Evolutionary conservation across 2,888 invertebrate genomes (phyloP).

Genomic region (Mimumesa dahlbomi): DNA sequence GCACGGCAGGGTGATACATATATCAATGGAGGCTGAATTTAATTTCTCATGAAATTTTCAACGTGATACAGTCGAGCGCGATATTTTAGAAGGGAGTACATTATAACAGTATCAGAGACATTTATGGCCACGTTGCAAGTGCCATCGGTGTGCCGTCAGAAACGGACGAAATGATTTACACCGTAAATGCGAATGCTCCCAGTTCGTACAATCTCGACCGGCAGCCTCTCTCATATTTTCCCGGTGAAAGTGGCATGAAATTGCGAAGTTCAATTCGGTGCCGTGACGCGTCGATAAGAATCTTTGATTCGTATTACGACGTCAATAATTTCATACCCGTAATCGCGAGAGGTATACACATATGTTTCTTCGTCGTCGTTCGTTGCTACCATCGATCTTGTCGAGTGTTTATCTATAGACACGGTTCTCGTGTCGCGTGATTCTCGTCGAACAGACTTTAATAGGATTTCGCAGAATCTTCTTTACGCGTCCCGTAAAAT

Average conservation of each 20-base stretch:
- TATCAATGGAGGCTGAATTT: too few species aligned
- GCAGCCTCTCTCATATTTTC: not conserved
- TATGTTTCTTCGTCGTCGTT: not conserved
- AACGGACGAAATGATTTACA: slow-evolving; percentile 53
- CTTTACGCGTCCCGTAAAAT: not conserved
- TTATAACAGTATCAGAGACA: slow-evolving; percentile 46
- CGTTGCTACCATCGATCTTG: not conserved
- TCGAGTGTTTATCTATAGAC: not conserved
- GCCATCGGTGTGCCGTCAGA: slow-evolving; percentile 48
- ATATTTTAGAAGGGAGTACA: slow-evolving; percentile 38
- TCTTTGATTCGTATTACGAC: not conserved
- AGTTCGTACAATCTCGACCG: not conserved
- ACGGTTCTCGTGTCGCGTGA: not conserved
- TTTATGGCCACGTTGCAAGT: slow-evolving; percentile 49
- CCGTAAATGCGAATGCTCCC: slow-evolving; percentile 19
- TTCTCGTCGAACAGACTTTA: not conserved
- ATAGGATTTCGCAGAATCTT: slow-evolving; percentile 5
- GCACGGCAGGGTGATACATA: too few species aligned
- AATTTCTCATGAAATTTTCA: slow-evolving; percentile 50
- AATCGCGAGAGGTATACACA: too few species aligned
- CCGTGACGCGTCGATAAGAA: not conserved
- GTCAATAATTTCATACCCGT: not conserved
- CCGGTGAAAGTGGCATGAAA: slow-evolving; percentile 41
- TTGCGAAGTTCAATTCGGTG: slow-evolving; percentile 31
- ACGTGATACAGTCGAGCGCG: not conserved